Evolutionary conservation across 2,113 vertebrate species (phyloP).

Genomic region (Serinus canaria): DNA sequence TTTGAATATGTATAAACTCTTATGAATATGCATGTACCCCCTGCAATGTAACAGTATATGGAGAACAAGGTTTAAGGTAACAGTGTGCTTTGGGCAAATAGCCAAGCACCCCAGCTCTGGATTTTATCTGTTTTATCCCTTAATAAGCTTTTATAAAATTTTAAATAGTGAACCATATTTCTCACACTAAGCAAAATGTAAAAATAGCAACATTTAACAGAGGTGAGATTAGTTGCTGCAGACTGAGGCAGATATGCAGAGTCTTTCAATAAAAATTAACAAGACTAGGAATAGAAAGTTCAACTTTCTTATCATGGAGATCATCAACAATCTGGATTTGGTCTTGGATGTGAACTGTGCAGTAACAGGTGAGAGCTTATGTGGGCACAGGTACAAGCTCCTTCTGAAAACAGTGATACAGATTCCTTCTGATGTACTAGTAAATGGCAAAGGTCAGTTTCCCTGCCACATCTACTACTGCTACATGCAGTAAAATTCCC

Average conservation of each 20-base stretch:
- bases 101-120: background rate
- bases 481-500: background rate
- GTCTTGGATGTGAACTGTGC: background rate
- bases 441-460: background rate
- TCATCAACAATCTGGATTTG: background rate
- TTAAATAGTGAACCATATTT: background rate
- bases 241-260: background rate
- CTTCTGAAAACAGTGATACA: background rate
- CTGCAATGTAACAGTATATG: background rate
- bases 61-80: background rate
- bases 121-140: background rate
- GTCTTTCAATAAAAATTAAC: background rate
- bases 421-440: background rate
- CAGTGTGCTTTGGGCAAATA: background rate
- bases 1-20: background rate
- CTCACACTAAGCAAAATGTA: background rate
- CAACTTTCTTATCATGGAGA: background rate
- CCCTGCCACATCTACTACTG: background rate
- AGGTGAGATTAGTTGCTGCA: background rate
- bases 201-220: background rate
- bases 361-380: background rate
- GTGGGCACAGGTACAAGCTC: too few species aligned
- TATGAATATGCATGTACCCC: background rate
- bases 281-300: background rate
- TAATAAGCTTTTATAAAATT: background rate